Evolutionary conservation across 2,797 vertebrate genomes (phyloP).

Genomic region (Premnoplex brunnescens): DNA sequence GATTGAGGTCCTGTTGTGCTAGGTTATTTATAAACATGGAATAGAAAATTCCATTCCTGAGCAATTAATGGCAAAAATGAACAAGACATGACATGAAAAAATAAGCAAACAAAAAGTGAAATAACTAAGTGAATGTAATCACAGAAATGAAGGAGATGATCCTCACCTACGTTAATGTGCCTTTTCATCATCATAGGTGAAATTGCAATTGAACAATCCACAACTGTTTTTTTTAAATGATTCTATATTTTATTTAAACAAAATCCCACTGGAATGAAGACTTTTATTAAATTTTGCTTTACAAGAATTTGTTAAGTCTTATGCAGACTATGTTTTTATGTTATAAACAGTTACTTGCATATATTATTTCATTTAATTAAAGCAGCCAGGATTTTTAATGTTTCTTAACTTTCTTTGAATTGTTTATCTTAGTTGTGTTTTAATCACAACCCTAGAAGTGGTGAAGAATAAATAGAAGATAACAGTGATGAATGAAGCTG

Average conservation of each 20-base stretch:
- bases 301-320: neutral
- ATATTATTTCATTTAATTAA: neutral
- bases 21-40: neutral
- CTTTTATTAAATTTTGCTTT: neutral
- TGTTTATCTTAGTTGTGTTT: conserved; percentile 41
- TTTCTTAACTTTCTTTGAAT: neutral
- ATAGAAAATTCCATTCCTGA: neutral
- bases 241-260: neutral
- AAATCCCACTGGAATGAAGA: neutral
- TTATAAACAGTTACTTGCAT: neutral
- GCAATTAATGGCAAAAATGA: neutral
- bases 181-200: neutral
- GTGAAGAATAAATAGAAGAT: conserved; percentile 47
- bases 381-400: neutral
- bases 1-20: neutral
- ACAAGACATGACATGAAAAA: neutral
- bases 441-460: conserved; percentile 38
- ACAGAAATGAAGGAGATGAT: neutral
- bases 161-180: neutral
- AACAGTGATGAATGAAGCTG: conserved; percentile 41
- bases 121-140: neutral
- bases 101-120: neutral
- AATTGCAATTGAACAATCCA: neutral
- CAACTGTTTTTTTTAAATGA: neutral
- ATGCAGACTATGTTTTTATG: neutral